Conservation (phyloP, 2,113 vertebrate species). For the Paraplagusia blochii region DNA sequence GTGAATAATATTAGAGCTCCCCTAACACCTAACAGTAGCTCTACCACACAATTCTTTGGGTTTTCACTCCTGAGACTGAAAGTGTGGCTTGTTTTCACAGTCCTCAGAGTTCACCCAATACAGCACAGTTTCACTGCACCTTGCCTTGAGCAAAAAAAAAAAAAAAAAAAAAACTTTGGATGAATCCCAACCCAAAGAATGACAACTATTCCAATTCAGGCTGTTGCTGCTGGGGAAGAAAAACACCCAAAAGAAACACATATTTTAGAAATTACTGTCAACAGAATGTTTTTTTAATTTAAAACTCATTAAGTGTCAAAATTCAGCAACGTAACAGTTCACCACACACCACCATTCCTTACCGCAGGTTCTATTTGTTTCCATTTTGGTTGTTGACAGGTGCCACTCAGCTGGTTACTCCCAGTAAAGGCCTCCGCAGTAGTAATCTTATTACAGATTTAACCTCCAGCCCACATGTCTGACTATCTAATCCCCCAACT, state of each 20-base stretch:
- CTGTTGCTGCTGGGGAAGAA: constrained; percentile 15
- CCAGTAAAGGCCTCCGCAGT: constrained; percentile 45
- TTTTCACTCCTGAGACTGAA: constrained; percentile 16
- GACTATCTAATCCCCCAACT: constrained; percentile 51
- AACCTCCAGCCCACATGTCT: constrained; percentile 65
- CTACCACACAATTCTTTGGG: constrained; percentile 9
- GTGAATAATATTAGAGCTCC: constrained; percentile 36
- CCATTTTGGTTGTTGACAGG: constrained; percentile 42
- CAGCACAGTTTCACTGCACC: constrained; percentile 27
- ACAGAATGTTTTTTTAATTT: not conserved
- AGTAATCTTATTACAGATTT: constrained; percentile 73
- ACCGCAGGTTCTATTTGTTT: constrained; percentile 8
- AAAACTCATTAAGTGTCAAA: not conserved
- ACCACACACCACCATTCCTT: not conserved
- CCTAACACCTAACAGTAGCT: constrained; percentile 8
- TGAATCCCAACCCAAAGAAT: constrained; percentile 62
- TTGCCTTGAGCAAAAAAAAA: constrained; percentile 54
- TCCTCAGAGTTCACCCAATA: constrained; percentile 30
- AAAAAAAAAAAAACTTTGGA: constrained; percentile 47
- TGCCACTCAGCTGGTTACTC: constrained; percentile 40
- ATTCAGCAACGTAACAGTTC: not conserved
- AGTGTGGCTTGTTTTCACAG: constrained; percentile 49
- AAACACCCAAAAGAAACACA: constrained; percentile 1
- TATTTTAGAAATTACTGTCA: not conserved
- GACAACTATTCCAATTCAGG: constrained; percentile 58